Base-by-base conservation (phyloP, 2,888 invertebrate species). In the Ctena decussata region DNA sequence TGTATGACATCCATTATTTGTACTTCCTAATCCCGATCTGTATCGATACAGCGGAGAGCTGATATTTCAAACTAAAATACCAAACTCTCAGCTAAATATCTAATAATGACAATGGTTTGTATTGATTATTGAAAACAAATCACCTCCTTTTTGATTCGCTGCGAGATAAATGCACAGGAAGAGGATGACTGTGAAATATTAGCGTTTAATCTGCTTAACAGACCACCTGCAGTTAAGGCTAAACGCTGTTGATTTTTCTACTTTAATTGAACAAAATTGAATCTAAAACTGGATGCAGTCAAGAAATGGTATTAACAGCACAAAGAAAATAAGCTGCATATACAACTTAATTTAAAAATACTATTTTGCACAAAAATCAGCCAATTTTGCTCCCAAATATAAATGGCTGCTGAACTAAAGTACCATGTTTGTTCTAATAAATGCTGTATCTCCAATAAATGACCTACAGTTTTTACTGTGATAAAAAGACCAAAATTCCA, bases 161-260 rank as follows among this genome's bases (percentile, higher is more conserved):
- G 65, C 65, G 35, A 35, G 35, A 65, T 65, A 65, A 65, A 65
- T 32, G 35, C 30, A 35, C 32, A 32, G 35, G 35, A 35, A 65
- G 35, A 18, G 65, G 65, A 65, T 57, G 65, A 65, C 27, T 65
- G 65, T 65, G 65, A 65, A 65, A 65, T 65, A 65, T 65, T 65
- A 65, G 65, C 65, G 18, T 65, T 65, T 65, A 65, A 65, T 65
- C 65, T 65, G 11, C 65, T 35, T 30, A 35, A 65, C 30, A 65
- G 65, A 65, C 65, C 65, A 65, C 65, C 65, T 65, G 65, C 65
- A 65, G 35, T 60, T 5, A 65, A 18, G 30, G 21, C 35, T 65
- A 65, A 65, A 65, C 35, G 65, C 18, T 65, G 27, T 57, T 57
- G 57, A 57, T 57, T 57, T 57, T 57, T 57, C 46, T 21, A n/a